These are phyloP conservation scores for Halocaridina rubra DNA, from an alignment of 2,888 invertebrate species.

Conservation along the genomic window DNA sequence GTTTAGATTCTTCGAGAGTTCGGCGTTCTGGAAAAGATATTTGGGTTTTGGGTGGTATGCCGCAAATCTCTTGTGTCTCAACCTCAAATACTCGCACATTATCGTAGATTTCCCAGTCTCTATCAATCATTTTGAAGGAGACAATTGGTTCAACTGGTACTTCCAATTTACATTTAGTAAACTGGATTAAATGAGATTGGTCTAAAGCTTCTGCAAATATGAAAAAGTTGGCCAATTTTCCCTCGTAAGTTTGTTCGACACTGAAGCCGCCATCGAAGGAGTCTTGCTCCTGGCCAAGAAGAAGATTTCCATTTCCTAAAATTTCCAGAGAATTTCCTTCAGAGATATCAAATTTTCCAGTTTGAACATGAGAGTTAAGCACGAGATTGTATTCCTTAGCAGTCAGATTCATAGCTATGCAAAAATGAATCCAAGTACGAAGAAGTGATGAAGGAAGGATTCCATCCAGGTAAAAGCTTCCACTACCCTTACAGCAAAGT, in stretches of 20 bases:
- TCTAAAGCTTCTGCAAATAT: slow-evolving; percentile 13
- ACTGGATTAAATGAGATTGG: slow-evolving; percentile 8
- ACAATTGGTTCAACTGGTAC: background rate
- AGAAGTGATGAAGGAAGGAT: too few relatives aligned
- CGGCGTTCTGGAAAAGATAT: slow-evolving; percentile 45
- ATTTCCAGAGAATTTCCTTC: slow-evolving; percentile 3
- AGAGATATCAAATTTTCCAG: slow-evolving; percentile 20
- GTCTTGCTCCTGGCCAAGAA: slow-evolving; percentile 60
- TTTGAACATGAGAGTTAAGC: background rate
- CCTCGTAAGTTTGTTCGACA: slow-evolving; percentile 48
- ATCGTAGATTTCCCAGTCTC: slow-evolving; percentile 35
- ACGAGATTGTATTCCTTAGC: background rate
- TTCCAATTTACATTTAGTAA: slow-evolving; percentile 6
- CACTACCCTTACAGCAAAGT: too few relatives aligned
- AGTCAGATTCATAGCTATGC: slow-evolving; percentile 42
- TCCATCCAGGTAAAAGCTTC: too few relatives aligned
- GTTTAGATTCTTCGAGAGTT: slow-evolving; percentile 23
- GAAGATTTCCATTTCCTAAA: slow-evolving; percentile 38
- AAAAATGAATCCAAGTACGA: slow-evolving; percentile 41
- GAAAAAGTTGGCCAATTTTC: slow-evolving; percentile 26
- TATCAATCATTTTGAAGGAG: background rate
- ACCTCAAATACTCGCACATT: background rate
- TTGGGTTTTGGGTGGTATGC: background rate
- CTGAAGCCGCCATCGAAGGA: slow-evolving; percentile 39
- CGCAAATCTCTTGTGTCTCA: slow-evolving; percentile 19